phyloP scores from a whole-genome alignment of 2,888 invertebrate species.

The Rhagonycha fulva region DNA sequence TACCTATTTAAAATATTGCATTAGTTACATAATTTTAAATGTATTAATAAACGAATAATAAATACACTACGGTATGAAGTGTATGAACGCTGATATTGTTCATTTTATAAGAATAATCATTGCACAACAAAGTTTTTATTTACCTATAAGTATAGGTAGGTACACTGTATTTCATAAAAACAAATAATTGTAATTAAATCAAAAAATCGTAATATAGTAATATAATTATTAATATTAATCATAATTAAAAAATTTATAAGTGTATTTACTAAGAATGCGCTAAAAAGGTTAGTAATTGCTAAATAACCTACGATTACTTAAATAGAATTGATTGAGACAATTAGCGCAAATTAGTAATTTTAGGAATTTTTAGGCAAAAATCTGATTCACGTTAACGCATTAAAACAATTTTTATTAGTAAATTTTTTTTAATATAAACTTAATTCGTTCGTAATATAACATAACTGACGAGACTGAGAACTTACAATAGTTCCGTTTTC shows the following conservation, averaged over 20 bases:
- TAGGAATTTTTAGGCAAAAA: neutral
- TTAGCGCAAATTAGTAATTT: slow-evolving; percentile 12
- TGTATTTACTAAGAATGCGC: neutral
- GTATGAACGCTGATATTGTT: neutral
- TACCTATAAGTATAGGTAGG: too few species aligned
- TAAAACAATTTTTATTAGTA: neutral
- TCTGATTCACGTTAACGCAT: neutral
- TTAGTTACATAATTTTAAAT: neutral
- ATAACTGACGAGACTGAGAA: too few species aligned
- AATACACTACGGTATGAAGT: neutral
- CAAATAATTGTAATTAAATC: neutral
- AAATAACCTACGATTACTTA: neutral
- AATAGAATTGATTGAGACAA: slow-evolving; percentile 20
- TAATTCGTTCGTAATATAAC: too few species aligned
- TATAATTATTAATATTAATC: too few species aligned
- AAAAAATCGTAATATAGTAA: neutral
- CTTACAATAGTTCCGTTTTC: too few species aligned
- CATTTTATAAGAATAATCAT: neutral
- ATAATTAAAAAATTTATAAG: too few species aligned
- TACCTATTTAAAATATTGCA: neutral
- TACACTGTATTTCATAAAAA: neutral
- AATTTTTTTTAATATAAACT: too few species aligned
- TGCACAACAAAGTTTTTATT: neutral
- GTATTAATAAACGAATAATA: neutral
- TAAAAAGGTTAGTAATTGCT: slow-evolving; percentile 8